A percentile compares a stretch with the other conserved stretches of the same genome.
These are phyloP conservation scores for Eupristina koningsbergeri DNA, from an alignment of 1,140 invertebrate genomes.

Conservation along the genomic window DNA sequence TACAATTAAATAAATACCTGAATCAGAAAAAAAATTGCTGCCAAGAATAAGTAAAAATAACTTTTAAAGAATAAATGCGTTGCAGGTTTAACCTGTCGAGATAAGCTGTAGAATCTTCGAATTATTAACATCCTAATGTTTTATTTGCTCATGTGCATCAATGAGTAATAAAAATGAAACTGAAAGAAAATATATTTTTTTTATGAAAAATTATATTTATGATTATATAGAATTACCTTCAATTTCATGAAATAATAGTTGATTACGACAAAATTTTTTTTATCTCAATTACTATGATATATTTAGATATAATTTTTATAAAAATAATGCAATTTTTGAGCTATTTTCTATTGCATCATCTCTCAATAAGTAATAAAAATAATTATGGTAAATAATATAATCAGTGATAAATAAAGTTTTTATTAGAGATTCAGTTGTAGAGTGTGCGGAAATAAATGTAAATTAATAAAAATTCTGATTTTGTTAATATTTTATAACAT, in stretches of 20 bases:
- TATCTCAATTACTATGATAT: not conserved
- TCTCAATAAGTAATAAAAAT: not conserved
- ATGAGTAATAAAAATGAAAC: not conserved
- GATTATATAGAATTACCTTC: not conserved
- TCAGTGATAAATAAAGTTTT: too few relatives aligned
- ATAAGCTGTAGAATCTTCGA: not conserved
- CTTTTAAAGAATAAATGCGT: not conserved
- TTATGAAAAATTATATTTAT: not conserved
- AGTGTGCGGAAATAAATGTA: too few relatives aligned
- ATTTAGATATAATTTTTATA: not conserved
- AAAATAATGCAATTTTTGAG: not conserved
- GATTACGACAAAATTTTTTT: conserved; percentile 33
- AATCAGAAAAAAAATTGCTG: not conserved
- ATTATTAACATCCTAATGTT: not conserved
- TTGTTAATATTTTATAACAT: not conserved
- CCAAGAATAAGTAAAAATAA: not conserved
- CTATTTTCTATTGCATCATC: not conserved
- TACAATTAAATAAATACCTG: conserved; percentile 14
- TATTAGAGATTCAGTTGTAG: too few relatives aligned
- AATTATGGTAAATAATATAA: not conserved
- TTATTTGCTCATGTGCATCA: not conserved
- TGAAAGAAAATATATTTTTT: conserved; percentile 6
- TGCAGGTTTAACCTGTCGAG: not conserved
- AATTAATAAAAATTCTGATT: not conserved
- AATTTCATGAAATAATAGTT: conserved; percentile 12